phyloP scores from a whole-genome alignment of 2,113 vertebrate species.

The Syngnathoides biaculeatus region DNA sequence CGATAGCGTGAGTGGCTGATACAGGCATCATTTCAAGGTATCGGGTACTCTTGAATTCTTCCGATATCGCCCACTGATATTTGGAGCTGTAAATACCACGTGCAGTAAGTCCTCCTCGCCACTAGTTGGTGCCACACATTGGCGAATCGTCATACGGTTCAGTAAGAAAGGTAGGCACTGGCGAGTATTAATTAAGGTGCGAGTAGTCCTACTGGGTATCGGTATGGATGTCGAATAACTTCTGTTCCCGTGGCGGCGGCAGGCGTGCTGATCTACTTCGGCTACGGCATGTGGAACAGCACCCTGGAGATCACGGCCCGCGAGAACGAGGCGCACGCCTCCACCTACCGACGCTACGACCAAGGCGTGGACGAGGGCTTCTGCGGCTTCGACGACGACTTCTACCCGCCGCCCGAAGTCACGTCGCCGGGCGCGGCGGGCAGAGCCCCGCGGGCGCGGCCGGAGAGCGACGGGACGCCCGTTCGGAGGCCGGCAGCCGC shows the following conservation, averaged over 20 bases:
- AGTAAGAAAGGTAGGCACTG: too few relatives aligned
- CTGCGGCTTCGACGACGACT: slow-evolving; percentile 81
- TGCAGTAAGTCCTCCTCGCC: too few relatives aligned
- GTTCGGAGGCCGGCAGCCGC: slow-evolving; percentile 35
- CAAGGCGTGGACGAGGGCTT: slow-evolving; percentile 88
- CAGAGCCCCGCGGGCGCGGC: slow-evolving; percentile 28
- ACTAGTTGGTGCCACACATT: too few relatives aligned
- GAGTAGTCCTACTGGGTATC: too few relatives aligned
- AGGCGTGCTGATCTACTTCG: slow-evolving; percentile 98
- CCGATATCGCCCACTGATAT: too few relatives aligned
- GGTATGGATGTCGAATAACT: too few relatives aligned
- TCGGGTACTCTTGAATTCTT: too few relatives aligned
- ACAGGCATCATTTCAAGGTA: too few relatives aligned
- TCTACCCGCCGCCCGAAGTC: slow-evolving; percentile 67
- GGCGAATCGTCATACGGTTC: too few relatives aligned
- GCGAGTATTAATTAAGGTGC: too few relatives aligned
- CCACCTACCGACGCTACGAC: slow-evolving; percentile 95
- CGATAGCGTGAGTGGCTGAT: too few relatives aligned
- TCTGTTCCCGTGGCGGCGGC: slow-evolving; percentile 4
- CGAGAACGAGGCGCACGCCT: slow-evolving; percentile 90
- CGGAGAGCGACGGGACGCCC: slow-evolving; percentile 41
- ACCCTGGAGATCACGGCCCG: slow-evolving; percentile 90
- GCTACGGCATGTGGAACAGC: slow-evolving; percentile 98
- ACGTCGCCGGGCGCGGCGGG: slow-evolving; percentile 29
- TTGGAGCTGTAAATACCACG: too few relatives aligned